phyloP scores from a whole-genome alignment of 2,888 invertebrate genomes.

The Tenthredo notha region DNA sequence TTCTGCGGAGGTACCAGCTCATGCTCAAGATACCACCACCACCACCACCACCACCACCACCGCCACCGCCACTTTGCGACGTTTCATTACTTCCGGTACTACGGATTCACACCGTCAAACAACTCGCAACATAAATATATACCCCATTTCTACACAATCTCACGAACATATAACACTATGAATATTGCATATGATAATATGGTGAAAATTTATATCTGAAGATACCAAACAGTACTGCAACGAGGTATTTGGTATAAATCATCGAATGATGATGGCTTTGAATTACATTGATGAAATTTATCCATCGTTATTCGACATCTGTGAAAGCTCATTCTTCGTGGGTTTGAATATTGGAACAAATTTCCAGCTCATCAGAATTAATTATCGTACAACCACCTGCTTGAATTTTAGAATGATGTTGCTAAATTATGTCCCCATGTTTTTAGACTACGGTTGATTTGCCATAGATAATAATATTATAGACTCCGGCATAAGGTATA shows the following conservation, averaged over 20 bases:
- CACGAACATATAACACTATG: background rate
- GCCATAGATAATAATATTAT: background rate
- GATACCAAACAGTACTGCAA: background rate
- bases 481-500: background rate
- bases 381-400: slow-evolving; percentile 1
- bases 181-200: background rate
- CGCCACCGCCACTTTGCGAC: background rate
- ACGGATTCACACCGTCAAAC: background rate
- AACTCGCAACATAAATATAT: background rate
- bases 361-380: background rate
- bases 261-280: background rate
- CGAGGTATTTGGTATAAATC: background rate
- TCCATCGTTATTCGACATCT: background rate
- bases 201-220: background rate
- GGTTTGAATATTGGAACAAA: background rate
- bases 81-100: slow-evolving; percentile 14
- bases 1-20: background rate
- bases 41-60: background rate
- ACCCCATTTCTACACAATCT: background rate
- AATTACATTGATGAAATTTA: background rate
- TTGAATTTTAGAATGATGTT: background rate
- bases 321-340: background rate
- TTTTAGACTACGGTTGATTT: background rate
- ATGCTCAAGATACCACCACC: background rate
- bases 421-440: background rate